Evolutionary conservation across 1,140 invertebrate species (phyloP), one percentile per base, ranked within the genome.

Genomic region (Batillaria attramentaria): DNA sequence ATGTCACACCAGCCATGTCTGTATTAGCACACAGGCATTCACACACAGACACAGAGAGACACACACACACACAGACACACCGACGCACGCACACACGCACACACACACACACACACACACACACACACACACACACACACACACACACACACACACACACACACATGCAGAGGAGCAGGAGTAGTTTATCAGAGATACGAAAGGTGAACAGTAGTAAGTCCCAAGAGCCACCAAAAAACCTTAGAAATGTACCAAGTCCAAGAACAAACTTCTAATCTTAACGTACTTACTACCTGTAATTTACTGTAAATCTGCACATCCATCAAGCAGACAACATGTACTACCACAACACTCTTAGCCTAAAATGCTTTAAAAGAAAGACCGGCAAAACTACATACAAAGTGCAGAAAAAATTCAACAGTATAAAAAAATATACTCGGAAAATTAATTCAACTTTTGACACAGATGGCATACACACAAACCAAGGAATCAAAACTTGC

Each of bases 271-370:
- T 73, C 46, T 41, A 62, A 62, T n/a, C n/a, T n/a, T n/a, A n/a
- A 13, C 28, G 35, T 69, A 69, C 66, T 69, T 69, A 69, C 66
- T 69, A n/a, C n/a, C n/a, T n/a, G 33, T 62, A 73, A 60, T 73
- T 37, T 73, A 73, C 46, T 39, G 54, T 73, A 73, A 50, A 73
- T 73, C 72, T 73, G 72, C 28, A 73, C n/a, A 62, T 6, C 57
- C 57, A 62, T 62, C 57, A 24, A 10, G n/a, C 57, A 24, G 33
- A 28, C 2, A 13, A 62, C 10, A 62, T 3, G 24, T 28, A 62
- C 33, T 28, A 10, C 0, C 8, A 62, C 10, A 24, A 24, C n/a
- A 28, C 57, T 28, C 8, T 31, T 28, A 62, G 57, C 10, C 8
- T 50, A 28, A 62, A 62, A n/a, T 62, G 33, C 8, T 35, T 1